Conservation (phyloP, 1,140 invertebrate species). For the Maconellicoccus hirsutus region DNA sequence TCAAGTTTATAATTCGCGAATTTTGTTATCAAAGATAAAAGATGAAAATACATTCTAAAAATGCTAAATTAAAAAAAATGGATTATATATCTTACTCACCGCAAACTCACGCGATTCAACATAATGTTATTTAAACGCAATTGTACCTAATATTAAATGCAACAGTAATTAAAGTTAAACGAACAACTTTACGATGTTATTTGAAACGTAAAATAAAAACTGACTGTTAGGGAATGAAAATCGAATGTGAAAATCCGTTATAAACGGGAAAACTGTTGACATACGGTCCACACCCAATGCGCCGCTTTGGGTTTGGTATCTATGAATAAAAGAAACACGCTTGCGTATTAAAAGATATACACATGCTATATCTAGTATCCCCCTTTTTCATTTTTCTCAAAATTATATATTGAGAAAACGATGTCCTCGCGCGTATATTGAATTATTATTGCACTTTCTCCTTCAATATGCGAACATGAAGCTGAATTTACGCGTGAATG, state of each 20-base stretch:
- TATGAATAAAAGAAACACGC: slow-evolving; percentile 13
- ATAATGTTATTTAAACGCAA: too few species aligned
- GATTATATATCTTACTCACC: too few species aligned
- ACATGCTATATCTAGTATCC: neutral
- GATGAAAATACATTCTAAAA: too few species aligned
- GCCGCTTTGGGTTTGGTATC: neutral
- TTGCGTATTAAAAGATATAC: slow-evolving; percentile 16
- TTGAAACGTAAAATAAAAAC: neutral
- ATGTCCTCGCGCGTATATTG: neutral
- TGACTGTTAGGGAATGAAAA: slow-evolving; percentile 3
- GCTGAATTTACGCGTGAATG: too few species aligned
- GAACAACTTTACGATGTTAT: neutral
- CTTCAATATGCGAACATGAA: neutral
- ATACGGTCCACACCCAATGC: slow-evolving; percentile 20
- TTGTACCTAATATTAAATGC: too few species aligned
- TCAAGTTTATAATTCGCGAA: too few species aligned
- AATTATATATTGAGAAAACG: neutral
- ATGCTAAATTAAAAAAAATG: too few species aligned
- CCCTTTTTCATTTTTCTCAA: neutral
- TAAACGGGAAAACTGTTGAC: slow-evolving; percentile 19
- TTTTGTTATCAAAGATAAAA: too few species aligned
- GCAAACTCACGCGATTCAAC: too few species aligned
- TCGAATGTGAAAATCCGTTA: slow-evolving; percentile 16
- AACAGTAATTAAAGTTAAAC: neutral
- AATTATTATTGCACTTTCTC: slow-evolving; percentile 1